Conservation (phyloP, 2,113 vertebrate species). For the Ochotona princeps region DNA sequence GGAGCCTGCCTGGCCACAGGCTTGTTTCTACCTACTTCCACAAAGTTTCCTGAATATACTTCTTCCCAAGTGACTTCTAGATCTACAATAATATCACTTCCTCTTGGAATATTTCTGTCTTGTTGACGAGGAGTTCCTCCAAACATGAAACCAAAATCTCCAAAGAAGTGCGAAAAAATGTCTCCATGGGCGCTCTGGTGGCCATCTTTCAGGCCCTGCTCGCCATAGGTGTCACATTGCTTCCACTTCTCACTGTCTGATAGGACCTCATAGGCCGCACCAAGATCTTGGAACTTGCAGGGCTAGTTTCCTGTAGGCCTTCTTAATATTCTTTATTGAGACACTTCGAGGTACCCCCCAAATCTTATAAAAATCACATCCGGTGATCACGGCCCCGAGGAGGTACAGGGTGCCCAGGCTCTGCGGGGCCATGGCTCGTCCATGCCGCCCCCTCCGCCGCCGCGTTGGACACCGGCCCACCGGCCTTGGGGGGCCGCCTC, state of each 20-base stretch:
- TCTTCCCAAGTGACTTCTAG: slow-evolving; percentile 98
- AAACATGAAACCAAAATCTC: slow-evolving; percentile 99
- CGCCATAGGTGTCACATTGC: no score
- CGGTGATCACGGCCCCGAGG: slow-evolving; percentile 89
- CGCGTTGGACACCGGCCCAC: slow-evolving; percentile 2
- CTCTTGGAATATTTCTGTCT: slow-evolving; percentile 97
- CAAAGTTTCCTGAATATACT: slow-evolving; percentile 99
- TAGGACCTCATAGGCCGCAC: slow-evolving; percentile 96
- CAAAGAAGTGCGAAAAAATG: slow-evolving; percentile 91
- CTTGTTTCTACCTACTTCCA: slow-evolving; percentile 97
- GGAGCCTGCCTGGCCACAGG: slow-evolving; percentile 97
- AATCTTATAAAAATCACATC: slow-evolving; percentile 98
- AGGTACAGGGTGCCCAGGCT: slow-evolving; percentile 90
- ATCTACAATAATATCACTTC: slow-evolving; percentile 97
- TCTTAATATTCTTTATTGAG: slow-evolving; percentile 97
- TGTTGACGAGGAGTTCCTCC: slow-evolving; percentile 96
- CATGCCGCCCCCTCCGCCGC: neutral
- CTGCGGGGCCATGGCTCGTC: slow-evolving; percentile 87
- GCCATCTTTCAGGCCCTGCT: no score
- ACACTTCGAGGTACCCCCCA: slow-evolving; percentile 94
- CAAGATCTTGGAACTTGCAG: slow-evolving; percentile 98
- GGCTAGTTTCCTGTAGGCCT: slow-evolving; percentile 98
- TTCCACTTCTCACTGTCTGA: no score
- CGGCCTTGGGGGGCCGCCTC: neutral
- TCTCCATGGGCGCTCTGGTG: no score